Evolutionary conservation across 2,113 vertebrate genomes (phyloP).

Genomic region (Phyllostomus hastatus): DNA sequence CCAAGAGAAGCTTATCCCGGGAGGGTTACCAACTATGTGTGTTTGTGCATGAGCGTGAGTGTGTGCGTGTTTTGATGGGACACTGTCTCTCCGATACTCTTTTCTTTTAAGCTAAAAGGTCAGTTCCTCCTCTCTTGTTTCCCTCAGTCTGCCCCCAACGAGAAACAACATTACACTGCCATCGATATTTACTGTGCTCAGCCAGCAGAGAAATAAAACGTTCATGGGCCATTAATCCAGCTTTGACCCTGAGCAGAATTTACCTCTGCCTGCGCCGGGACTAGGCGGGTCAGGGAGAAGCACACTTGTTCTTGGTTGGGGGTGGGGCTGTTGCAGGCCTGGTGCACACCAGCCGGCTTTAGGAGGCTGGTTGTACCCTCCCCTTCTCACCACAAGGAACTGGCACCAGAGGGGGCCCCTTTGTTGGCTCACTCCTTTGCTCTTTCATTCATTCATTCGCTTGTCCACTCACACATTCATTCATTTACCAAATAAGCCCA

Average conservation of each 20-base stretch:
- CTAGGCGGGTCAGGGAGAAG: not conserved
- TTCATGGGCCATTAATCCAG: conserved; percentile 68
- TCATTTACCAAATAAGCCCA: not conserved
- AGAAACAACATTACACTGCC: conserved; percentile 66
- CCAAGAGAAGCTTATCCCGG: not conserved
- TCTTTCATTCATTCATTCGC: not conserved
- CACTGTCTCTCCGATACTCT: not conserved
- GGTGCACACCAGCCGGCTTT: not conserved
- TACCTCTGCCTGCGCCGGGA: not conserved
- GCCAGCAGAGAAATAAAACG: conserved; percentile 23
- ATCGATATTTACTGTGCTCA: conserved; percentile 73
- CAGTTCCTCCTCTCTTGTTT: conserved; percentile 3
- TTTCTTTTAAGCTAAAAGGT: conserved; percentile 70
- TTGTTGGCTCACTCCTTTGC: not conserved
- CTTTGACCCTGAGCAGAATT: conserved; percentile 42
- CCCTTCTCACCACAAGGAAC: accelerated
- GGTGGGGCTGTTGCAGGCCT: not conserved
- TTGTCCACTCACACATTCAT: not conserved
- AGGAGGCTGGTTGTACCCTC: not conserved
- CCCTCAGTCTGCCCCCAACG: not conserved
- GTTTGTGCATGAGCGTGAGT: not conserved
- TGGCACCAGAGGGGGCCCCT: not conserved
- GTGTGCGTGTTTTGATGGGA: not conserved
- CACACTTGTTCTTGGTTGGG: not conserved
- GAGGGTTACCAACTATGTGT: not conserved